phyloP scores from a whole-genome alignment of 2,113 vertebrate species.

The Vimba vimba region DNA sequence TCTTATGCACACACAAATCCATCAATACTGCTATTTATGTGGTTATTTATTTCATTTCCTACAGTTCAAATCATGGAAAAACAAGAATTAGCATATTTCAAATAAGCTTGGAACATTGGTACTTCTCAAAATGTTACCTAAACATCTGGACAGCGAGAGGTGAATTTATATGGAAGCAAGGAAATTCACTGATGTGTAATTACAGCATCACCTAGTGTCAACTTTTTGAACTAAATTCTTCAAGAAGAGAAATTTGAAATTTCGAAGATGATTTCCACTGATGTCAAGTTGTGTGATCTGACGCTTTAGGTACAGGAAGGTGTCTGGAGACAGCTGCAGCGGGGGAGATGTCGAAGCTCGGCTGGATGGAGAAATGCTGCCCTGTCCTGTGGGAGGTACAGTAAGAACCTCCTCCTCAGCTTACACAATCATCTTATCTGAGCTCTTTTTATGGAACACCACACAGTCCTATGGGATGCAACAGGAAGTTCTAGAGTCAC shows the following conservation, averaged over 20 bases:
- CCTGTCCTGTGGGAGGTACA: constrained; percentile 91
- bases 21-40: neutral
- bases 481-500: neutral
- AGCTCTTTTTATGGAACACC: neutral
- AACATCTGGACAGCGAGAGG: neutral
- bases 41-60: neutral
- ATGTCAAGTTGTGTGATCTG: neutral
- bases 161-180: neutral
- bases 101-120: neutral
- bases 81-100: neutral
- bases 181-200: constrained; percentile 9
- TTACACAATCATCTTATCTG: neutral
- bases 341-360: constrained; percentile 91
- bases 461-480: neutral
- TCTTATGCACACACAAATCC: neutral
- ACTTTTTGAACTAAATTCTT: neutral
- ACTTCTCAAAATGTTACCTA: neutral
- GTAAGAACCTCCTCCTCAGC: neutral
- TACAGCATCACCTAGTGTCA: constrained; percentile 57
- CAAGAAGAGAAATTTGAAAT: neutral
- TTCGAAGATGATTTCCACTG: neutral
- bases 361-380: constrained; percentile 90
- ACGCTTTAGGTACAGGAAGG: constrained; percentile 89
- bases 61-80: neutral
- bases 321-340: constrained; percentile 92